Conservation (phyloP, 2,888 invertebrate genomes). For the Neoitamus cyanurus region DNA sequence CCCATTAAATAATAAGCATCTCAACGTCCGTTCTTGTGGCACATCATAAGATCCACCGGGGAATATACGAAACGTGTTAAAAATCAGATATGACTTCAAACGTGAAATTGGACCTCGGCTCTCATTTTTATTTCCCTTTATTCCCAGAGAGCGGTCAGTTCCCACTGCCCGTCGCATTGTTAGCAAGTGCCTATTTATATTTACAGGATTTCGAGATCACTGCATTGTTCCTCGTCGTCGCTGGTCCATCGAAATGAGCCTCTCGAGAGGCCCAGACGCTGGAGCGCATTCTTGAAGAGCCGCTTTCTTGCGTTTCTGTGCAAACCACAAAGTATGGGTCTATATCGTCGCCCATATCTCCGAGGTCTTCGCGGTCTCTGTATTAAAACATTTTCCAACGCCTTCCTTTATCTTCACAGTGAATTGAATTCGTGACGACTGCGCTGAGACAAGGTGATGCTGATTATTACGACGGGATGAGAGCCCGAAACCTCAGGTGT, state of each 20-base stretch:
- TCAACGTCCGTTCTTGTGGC: not conserved
- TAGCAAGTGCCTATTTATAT: slow-evolving; percentile 28
- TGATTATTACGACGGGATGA: slow-evolving; percentile 35
- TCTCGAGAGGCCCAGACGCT: not conserved
- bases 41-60: not conserved
- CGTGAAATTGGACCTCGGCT: slow-evolving; percentile 3
- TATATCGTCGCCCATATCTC: not conserved
- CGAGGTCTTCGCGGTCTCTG: not conserved
- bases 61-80: not conserved
- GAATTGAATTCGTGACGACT: slow-evolving; percentile 46
- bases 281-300: not conserved
- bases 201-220: slow-evolving; percentile 25
- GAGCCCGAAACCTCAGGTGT: slow-evolving; percentile 51
- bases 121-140: not conserved
- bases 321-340: slow-evolving; percentile 10
- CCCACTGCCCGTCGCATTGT: not conserved
- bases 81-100: slow-evolving; percentile 20
- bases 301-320: not conserved
- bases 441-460: slow-evolving; percentile 39
- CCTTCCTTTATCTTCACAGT: slow-evolving; percentile 34
- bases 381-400: slow-evolving; percentile 39
- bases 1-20: not conserved
- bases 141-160: not conserved
- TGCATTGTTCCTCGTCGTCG: slow-evolving; percentile 7
- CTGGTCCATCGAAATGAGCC: not conserved